Evolutionary conservation across 2,888 invertebrate genomes (phyloP), one percentile per base, ranked within the genome.

Genomic region (Sminthurinus aureus): DNA sequence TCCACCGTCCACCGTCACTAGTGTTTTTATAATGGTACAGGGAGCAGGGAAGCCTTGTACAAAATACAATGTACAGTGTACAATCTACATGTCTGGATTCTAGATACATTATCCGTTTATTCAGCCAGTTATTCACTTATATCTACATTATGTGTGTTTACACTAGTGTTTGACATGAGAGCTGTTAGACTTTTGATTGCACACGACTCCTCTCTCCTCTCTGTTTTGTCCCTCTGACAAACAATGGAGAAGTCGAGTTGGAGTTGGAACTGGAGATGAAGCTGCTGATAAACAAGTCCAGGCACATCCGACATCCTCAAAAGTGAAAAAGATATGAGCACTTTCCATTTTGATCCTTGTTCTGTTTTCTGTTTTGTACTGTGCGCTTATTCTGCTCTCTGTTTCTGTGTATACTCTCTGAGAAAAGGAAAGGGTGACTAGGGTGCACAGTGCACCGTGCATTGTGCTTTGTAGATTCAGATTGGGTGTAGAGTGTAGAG

Each of bases 261-360:
- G 66, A 66, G 15, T 8, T 69, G 18, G 38, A 38, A 6, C 38
- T 38, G 38, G 38, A 38, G 38, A 38, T 38, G 38, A 38, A 22
- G 51, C 58, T 20, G 24, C 50, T 77, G 66, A 66, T 82, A 82
- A 71, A 71, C 80, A 80, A 80, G 80, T 80, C 80, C 80, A 80
- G 80, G 80, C 80, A 80, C 82, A 82, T 82, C 69, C 69, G 79
- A 78, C n/a, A n/a, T n/a, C n/a, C 71, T 78, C 38, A 74, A 74
- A 74, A 76, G 81, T 81, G 74, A 75, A 77, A 79, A 67, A 79
- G 78, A 78, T 73, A 77, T 52, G 79, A 83, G 82, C 73, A 76
- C 50, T 26, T 50, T 20, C 76, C 18, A 22, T 24, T 20, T 22
- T 24, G 13, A 13, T 71, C 24, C 13, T 24, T 69, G 24, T 12